Conservation (phyloP, 1,140 invertebrate species). For the Philotrypesis tridentata region DNA sequence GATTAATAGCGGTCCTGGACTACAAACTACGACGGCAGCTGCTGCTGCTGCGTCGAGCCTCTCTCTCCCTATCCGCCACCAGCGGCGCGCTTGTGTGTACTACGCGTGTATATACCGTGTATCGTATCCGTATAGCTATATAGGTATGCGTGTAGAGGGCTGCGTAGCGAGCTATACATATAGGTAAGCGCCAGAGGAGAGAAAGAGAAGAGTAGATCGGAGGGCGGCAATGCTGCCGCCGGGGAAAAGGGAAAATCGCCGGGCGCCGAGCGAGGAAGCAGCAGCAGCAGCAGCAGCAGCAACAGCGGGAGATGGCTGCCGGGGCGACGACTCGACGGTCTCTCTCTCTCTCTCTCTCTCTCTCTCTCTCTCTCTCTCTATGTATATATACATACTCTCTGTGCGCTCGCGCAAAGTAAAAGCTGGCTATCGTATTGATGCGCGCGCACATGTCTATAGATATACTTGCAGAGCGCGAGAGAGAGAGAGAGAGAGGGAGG, state of each 20-base stretch:
- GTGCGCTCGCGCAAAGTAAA: background rate
- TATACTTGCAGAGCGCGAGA: too few species aligned
- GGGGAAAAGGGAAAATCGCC: constrained; percentile 39
- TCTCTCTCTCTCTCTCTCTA: too few species aligned
- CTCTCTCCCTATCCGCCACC: constrained; percentile 7
- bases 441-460: too few species aligned
- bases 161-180: background rate
- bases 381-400: too few species aligned
- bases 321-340: background rate
- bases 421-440: background rate
- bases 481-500: too few species aligned
- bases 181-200: too few species aligned
- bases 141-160: background rate
- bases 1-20: background rate
- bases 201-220: background rate
- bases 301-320: background rate
- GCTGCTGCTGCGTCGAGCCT: background rate
- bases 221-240: constrained; percentile 22
- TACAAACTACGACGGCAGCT: background rate
- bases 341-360: too few species aligned
- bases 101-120: background rate
- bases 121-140: background rate
- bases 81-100: background rate
- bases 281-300: background rate
- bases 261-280: background rate